Evolutionary conservation across 1,140 invertebrate species (phyloP).

Genomic region (Drosophila triauraria): DNA sequence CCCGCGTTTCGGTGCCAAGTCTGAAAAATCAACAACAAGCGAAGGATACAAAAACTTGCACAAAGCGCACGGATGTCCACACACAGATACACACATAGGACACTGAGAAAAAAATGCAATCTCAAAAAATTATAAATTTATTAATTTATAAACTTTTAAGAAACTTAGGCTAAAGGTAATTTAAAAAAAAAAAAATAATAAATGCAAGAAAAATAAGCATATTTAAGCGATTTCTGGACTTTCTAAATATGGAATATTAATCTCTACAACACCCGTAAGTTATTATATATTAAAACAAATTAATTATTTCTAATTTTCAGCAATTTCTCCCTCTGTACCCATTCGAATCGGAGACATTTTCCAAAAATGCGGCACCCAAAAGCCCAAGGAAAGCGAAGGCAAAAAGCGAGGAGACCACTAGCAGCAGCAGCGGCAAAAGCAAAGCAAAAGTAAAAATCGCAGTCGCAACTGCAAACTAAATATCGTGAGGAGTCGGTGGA

Average conservation of each 20-base stretch:
- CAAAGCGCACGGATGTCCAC: conserved; percentile 64
- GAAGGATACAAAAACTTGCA: conserved; percentile 81
- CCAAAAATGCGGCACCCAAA: conserved; percentile 61
- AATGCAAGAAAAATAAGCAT: not conserved
- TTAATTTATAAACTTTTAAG: too few relatives aligned
- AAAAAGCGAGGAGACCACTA: conserved; percentile 53
- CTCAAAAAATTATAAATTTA: too few relatives aligned
- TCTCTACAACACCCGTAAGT: too few relatives aligned
- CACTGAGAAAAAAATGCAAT: not conserved
- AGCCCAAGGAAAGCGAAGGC: conserved; percentile 52
- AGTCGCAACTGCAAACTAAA: conserved; percentile 82
- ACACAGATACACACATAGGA: conserved; percentile 22
- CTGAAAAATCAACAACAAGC: conserved; percentile 82
- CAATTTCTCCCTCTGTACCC: conserved; percentile 3
- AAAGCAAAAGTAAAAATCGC: conserved; percentile 78
- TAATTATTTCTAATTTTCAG: not conserved
- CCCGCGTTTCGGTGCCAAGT: conserved; percentile 64
- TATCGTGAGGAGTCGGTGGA: conserved; percentile 59
- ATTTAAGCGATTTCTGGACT: not conserved
- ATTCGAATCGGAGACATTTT: conserved; percentile 63
- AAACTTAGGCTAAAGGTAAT: not conserved
- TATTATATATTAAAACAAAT: not conserved
- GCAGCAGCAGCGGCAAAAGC: conserved; percentile 23
- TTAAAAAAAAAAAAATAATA: not conserved
- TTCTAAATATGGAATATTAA: too few relatives aligned